Evolutionary conservation across 2,113 vertebrate species (phyloP).

Genomic region (Spea multiplicata): DNA sequence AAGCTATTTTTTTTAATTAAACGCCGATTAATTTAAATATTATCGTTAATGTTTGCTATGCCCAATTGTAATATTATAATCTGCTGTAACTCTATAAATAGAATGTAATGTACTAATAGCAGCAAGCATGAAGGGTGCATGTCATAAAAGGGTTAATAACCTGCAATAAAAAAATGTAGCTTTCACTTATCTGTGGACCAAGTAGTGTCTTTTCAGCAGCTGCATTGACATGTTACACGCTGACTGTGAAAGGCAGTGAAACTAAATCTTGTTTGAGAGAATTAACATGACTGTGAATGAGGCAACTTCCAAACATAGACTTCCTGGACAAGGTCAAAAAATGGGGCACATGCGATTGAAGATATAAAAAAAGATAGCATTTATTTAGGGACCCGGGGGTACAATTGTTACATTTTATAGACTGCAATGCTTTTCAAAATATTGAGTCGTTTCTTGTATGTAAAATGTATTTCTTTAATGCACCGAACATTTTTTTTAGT

Average conservation of each 20-base stretch:
- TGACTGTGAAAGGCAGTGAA: conserved; percentile 16
- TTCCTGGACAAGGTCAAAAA: conserved; percentile 32
- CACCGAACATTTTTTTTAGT: no score
- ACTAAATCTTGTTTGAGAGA: conserved; percentile 4
- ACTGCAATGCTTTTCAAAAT: not conserved
- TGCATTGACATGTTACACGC: conserved; percentile 16
- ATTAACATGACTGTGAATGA: conserved; percentile 34
- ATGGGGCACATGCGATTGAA: not conserved
- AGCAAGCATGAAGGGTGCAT: not conserved
- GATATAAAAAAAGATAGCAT: not conserved
- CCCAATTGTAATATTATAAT: no score
- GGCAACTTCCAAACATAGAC: conserved; percentile 19
- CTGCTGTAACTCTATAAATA: no score
- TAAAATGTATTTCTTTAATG: not conserved
- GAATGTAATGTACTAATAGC: no score
- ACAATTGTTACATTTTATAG: not conserved
- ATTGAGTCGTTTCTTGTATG: not conserved
- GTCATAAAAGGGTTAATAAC: conserved; percentile 1
- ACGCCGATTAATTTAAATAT: no score
- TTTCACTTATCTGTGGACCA: not conserved
- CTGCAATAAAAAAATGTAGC: not conserved
- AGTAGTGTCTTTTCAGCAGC: conserved; percentile 18
- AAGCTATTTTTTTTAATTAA: no score
- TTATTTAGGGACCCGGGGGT: not conserved
- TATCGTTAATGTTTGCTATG: no score